Base-by-base conservation (phyloP, 2,113 vertebrate species). In the Lucifuga dentata region DNA sequence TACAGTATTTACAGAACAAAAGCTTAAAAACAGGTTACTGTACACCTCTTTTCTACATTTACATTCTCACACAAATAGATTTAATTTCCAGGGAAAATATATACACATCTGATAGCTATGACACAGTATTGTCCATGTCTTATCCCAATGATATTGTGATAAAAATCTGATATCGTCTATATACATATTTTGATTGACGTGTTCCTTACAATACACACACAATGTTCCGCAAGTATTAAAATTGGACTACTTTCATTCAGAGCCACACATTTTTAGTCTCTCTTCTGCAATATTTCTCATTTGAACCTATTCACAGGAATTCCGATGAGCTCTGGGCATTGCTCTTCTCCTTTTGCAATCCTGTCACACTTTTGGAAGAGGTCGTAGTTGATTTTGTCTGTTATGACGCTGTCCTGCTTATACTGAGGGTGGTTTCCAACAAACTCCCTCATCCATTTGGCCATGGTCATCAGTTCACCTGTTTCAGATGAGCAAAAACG, bases 391-490 rank as follows among this genome's bases (percentile, higher is more conserved):
- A 99, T 97, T 82, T 95, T 95, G 83, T 99, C 97, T 0, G 93
- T 98, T 32, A 99, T 92, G 43, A 98, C 69, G 21, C 98, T 98
- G 70, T 99, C 97, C 82, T 97, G 94, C 90, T 98, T 97, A 85
- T 99, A 99, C 88, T 95, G 89, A 0, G 96, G 95, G 80, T 99
- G 96, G 56, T 92, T 93, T 0, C 93, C 80, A 0, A 99, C 92
- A 73, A 98, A 99, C 12, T 97, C 96, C 83, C 98, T 92, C 96
- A 99, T 98, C 98, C 98, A 99, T 46, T 92, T 94, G 40, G 98
- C 97, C 84, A 95, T 95, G 23, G 98, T 99, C 97, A 98, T 99
- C 78, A 99, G 79, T 17, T 98, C 95, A 46, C 98, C 98, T 99
- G 71, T 53, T 73, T 40, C 1, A 68, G 8, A 62, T 12, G 1